A percentile compares a stretch with the other conserved stretches of the same genome.
Evolutionary conservation across 1,140 invertebrate genomes (phyloP).

Genomic region (Helicorthomorpha holstii): DNA sequence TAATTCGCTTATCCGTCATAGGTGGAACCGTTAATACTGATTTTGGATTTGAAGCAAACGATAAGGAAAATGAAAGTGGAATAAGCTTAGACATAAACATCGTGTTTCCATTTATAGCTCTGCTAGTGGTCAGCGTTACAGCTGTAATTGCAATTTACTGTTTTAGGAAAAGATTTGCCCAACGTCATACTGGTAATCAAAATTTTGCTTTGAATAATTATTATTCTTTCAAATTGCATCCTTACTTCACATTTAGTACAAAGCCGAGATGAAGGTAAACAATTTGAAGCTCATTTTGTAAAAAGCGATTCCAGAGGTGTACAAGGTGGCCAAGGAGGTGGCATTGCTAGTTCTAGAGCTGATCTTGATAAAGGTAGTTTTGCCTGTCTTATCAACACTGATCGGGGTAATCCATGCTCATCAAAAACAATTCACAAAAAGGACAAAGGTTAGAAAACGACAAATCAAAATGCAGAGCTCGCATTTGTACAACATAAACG

Average conservation of each 20-base stretch:
- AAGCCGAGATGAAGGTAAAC: not conserved
- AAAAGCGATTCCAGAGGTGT: not conserved
- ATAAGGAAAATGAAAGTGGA: constrained; percentile 38
- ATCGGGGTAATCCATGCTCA: not conserved
- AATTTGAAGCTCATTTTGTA: constrained; percentile 4
- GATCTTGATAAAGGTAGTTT: constrained; percentile 5
- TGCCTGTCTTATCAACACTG: constrained; percentile 1
- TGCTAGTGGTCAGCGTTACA: constrained; percentile 75
- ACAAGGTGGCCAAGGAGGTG: not conserved
- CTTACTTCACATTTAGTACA: too few relatives aligned
- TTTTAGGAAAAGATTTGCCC: constrained; percentile 23
- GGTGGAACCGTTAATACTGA: too few relatives aligned
- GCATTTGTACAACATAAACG: not conserved
- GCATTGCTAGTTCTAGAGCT: too few relatives aligned
- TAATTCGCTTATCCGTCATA: too few relatives aligned
- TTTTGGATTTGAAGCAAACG: too few relatives aligned
- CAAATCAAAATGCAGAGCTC: not conserved
- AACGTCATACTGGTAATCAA: not conserved
- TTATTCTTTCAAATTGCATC: not conserved
- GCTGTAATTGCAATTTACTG: constrained; percentile 81
- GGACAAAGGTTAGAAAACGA: not conserved
- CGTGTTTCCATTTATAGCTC: constrained; percentile 81
- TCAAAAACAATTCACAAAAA: not conserved
- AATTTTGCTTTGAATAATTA: not conserved
- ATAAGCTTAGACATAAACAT: constrained; percentile 44